Conservation (phyloP, 2,113 vertebrate species). For the Seriola dumerili region DNA sequence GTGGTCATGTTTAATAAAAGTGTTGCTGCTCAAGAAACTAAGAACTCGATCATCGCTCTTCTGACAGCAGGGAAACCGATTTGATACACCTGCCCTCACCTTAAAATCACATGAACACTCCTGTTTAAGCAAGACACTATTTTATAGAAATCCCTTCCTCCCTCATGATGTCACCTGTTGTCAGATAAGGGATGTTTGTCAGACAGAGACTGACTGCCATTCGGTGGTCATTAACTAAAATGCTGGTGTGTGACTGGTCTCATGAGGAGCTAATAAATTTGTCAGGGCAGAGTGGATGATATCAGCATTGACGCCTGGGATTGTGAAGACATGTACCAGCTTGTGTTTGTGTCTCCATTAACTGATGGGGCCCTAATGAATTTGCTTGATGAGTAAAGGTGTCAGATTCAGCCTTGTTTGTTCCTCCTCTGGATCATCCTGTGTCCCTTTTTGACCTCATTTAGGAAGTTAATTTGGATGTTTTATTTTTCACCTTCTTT, state of each 20-base stretch:
- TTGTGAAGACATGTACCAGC: conserved; percentile 56
- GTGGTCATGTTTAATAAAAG: neutral
- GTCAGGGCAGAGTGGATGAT: conserved; percentile 22
- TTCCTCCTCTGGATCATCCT: neutral
- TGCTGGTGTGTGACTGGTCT: conserved; percentile 2
- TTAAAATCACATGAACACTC: neutral
- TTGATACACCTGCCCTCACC: neutral
- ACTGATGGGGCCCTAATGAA: conserved; percentile 57
- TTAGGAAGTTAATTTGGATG: conserved; percentile 45
- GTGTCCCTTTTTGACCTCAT: conserved; percentile 47
- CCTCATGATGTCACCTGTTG: conserved; percentile 28
- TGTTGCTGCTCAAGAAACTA: neutral
- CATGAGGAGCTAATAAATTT: conserved; percentile 43
- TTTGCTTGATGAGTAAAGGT: conserved; percentile 65
- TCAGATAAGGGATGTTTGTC: conserved; percentile 36
- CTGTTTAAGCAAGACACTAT: neutral
- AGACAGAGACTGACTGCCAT: neutral
- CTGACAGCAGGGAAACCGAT: neutral
- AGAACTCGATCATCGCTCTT: neutral
- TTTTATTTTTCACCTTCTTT: neutral
- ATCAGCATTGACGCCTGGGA: conserved; percentile 44
- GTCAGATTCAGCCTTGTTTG: conserved; percentile 58
- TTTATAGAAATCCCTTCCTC: conserved; percentile 50
- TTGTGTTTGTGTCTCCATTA: conserved; percentile 52
- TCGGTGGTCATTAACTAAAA: conserved; percentile 50